These are phyloP conservation scores for Thecophora atra DNA, from an alignment of 2,888 invertebrate species.

Conservation along the genomic window DNA sequence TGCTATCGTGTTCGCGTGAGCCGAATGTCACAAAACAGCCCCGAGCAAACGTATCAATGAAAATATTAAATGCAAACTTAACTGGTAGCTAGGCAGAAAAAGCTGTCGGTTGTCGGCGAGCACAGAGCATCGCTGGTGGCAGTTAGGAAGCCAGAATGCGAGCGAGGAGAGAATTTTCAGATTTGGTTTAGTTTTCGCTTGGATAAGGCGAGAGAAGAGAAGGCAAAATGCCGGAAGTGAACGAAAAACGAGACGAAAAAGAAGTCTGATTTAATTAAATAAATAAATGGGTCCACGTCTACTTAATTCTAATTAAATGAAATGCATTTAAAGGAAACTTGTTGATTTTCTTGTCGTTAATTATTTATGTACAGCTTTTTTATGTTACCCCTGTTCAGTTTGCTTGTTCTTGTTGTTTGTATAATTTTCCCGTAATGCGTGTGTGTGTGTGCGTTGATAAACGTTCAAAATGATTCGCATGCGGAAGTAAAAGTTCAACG, in stretches of 20 bases:
- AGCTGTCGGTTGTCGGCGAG: background rate
- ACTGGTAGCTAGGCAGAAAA: conserved; percentile 3
- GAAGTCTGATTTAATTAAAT: background rate
- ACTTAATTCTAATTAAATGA: conserved; percentile 5
- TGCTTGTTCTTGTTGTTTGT: background rate
- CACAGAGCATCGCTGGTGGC: background rate
- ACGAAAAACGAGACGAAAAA: too few species aligned
- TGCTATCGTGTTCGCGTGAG: conserved; percentile 19
- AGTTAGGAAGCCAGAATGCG: background rate
- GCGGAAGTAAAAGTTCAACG: conserved; percentile 63
- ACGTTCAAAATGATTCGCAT: background rate
- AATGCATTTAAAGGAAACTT: background rate
- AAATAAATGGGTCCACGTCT: conserved; percentile 5
- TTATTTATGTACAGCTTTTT: background rate
- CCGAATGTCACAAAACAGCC: conserved; percentile 38
- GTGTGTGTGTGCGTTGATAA: background rate
- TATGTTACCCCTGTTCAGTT: background rate
- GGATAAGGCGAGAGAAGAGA: background rate
- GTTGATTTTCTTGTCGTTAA: background rate
- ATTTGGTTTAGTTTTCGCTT: background rate
- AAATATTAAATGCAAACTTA: conserved; percentile 46
- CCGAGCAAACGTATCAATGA: conserved; percentile 41
- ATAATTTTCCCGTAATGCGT: background rate
- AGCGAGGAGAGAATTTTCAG: background rate
- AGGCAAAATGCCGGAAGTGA: conserved; percentile 32